Base-by-base conservation (phyloP, 2,888 invertebrate species). In the Cataglyphis rosenhaueri region DNA sequence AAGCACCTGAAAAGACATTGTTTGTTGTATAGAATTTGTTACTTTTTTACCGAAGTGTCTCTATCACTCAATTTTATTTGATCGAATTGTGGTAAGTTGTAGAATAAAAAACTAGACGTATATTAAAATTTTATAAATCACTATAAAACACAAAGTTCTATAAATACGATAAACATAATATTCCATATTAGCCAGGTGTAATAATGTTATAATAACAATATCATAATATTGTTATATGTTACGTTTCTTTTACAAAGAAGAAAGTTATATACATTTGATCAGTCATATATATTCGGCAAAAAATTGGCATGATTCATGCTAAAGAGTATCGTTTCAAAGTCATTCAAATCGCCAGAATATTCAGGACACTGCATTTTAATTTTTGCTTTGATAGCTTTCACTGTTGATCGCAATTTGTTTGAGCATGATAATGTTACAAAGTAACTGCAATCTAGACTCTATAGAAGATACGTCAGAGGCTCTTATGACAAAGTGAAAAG, bases 401-500 rank as follows among this genome's bases (percentile, higher is more conserved):
- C 32, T 41, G 57, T 61, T 21, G 59, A 18, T 78, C 44, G 57
- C 57, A 32, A 44, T 32, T 78, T 35, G 44, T 59, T 44, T 61
- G 59, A 41, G 70, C 57, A 29, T 32, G 70, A 44, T 48, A 35
- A 44, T 70, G 32, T 70, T 35, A 59, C 70, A 61, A 79, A 76
- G 66, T 57, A 38, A 76, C 65, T 48, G 12, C 57, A 32, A 59
- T 70, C 70, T 57, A 18, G 44, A 57, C 41, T 66, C 68, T 18
- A 25, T 12, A 25, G 59, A 32, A 38, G 18, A 66, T 29, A 55
- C 48, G 29, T 38, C 29, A 12, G 15, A 38, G 12, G 44, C 32
- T 70, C 59, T 79, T 70, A 59, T 70, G 44, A 70, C 70, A 79
- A 70, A 79, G 70, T 70, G 59, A 79, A 70, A 35, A 70, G 59